These are phyloP conservation scores for Dryomyza anilis DNA, from an alignment of 2,888 invertebrate genomes.

Conservation along the genomic window DNA sequence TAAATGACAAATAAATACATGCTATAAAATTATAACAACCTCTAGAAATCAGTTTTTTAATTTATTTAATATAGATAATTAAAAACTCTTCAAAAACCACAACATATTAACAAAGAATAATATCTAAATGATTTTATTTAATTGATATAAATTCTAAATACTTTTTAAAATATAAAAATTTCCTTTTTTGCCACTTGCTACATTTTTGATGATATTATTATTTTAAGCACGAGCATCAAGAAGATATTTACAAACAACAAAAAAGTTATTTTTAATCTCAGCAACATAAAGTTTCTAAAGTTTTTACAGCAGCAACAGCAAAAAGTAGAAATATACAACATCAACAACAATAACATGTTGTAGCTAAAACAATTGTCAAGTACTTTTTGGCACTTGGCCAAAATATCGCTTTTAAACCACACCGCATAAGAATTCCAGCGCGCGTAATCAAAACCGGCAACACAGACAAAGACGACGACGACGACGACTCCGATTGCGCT, in stretches of 20 bases:
- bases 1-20: too few species aligned
- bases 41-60: background rate
- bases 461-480: background rate
- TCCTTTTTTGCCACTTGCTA: background rate
- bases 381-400: constrained; percentile 16
- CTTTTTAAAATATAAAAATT: too few species aligned
- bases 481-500: background rate
- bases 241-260: too few species aligned
- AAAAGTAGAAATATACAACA: background rate
- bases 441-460: too few species aligned
- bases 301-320: background rate
- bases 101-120: background rate
- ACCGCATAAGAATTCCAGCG: too few species aligned
- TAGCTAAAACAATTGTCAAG: constrained; percentile 5
- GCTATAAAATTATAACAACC: background rate
- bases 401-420: too few species aligned
- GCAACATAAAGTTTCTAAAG: too few species aligned
- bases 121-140: too few species aligned
- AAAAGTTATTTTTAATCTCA: too few species aligned
- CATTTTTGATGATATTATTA: background rate
- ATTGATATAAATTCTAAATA: too few species aligned
- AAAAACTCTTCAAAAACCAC: background rate
- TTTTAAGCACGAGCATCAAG: too few species aligned
- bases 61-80: background rate
- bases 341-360: background rate